Conservation (phyloP, 2,797 vertebrate genomes). For the Hozukius guyotensis region DNA sequence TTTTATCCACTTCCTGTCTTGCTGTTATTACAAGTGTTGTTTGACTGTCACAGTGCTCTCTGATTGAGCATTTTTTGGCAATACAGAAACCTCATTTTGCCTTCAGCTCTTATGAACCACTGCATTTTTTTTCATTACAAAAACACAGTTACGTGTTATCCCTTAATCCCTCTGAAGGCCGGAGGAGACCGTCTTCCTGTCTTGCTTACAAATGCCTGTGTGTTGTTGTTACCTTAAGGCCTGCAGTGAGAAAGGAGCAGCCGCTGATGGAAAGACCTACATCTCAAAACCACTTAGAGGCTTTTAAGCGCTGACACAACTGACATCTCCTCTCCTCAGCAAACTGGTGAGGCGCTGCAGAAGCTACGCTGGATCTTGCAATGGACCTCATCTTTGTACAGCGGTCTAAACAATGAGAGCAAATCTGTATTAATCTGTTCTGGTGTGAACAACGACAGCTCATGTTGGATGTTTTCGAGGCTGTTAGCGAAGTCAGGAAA, state of each 20-base stretch:
- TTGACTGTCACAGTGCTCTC: neutral
- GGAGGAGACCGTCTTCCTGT: neutral
- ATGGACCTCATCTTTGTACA: neutral
- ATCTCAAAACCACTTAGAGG: slow-evolving; percentile 54
- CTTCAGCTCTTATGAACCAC: neutral
- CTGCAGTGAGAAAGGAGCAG: slow-evolving; percentile 10
- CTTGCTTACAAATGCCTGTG: neutral
- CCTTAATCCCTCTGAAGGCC: slow-evolving; percentile 6
- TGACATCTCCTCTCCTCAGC: slow-evolving; percentile 35
- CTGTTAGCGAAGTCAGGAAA: neutral
- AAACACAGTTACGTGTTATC: neutral
- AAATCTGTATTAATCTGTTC: neutral
- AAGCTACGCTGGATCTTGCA: neutral
- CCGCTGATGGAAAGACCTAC: slow-evolving; percentile 39
- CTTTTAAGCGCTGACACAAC: slow-evolving; percentile 54
- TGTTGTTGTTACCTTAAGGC: slow-evolving; percentile 16
- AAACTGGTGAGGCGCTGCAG: neutral
- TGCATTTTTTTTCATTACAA: neutral
- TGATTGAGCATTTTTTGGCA: neutral
- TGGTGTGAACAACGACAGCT: neutral
- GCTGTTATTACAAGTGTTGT: neutral
- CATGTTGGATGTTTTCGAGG: neutral
- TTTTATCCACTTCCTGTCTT: neutral
- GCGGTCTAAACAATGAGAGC: neutral
- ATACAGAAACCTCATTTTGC: neutral